These are phyloP conservation scores for Myotis brandtii DNA, from an alignment of 2,113 vertebrate genomes.

Conservation along the genomic window DNA sequence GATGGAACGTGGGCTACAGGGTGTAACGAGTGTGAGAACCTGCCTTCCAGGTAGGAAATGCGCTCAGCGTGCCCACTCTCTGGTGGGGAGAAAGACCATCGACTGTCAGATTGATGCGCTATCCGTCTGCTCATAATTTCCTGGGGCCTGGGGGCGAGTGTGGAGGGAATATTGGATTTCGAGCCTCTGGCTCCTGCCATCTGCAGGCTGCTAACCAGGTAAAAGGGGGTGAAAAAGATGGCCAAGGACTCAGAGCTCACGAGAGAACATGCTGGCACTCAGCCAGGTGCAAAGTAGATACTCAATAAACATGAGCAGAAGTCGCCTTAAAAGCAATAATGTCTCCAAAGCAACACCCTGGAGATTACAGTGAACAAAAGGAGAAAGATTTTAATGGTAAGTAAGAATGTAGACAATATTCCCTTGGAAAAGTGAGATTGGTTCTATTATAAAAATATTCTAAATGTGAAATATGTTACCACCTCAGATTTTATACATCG, in stretches of 20 bases:
- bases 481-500: background rate
- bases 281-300: accelerated
- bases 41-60: background rate
- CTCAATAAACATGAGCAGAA: accelerated
- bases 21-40: accelerated
- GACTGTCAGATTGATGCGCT: accelerated
- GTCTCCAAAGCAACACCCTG: background rate
- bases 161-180: background rate
- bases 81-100: background rate
- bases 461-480: background rate
- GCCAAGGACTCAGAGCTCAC: background rate
- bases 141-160: background rate
- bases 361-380: background rate
- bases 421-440: background rate
- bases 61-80: accelerated
- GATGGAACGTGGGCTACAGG: accelerated
- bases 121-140: background rate
- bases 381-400: background rate
- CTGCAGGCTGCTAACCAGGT: background rate
- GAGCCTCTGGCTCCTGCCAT: background rate
- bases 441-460: background rate
- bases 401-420: background rate
- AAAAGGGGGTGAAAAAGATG: accelerated
- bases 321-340: background rate
- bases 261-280: background rate